These are phyloP conservation scores for Ethmia dodecea DNA, from an alignment of 2,888 invertebrate genomes.

Conservation along the genomic window DNA sequence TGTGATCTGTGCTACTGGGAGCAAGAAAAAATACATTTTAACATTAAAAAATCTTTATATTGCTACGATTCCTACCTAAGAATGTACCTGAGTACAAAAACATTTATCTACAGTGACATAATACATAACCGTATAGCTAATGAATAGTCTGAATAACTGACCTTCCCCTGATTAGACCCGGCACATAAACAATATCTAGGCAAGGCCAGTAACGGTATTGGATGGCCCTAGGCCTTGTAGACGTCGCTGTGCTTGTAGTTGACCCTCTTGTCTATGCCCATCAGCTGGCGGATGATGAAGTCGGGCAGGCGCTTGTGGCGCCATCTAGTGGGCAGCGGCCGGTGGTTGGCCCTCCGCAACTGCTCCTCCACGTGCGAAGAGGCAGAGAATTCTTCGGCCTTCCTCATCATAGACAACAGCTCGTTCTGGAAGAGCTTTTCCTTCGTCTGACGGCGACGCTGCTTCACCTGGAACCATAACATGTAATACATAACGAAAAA, in stretches of 20 bases:
- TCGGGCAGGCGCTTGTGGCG: conserved; percentile 81
- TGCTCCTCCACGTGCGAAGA: conserved; percentile 83
- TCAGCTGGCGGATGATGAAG: conserved; percentile 81
- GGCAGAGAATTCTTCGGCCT: conserved; percentile 87
- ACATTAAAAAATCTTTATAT: too few relatives aligned
- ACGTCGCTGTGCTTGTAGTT: conserved; percentile 68
- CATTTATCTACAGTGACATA: too few relatives aligned
- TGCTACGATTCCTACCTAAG: too few relatives aligned
- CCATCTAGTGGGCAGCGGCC: conserved; percentile 75
- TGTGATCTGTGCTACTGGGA: too few relatives aligned
- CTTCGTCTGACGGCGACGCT: conserved; percentile 83
- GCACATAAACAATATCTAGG: too few relatives aligned
- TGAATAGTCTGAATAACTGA: too few relatives aligned
- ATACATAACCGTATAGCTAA: too few relatives aligned
- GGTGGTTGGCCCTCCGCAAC: conserved; percentile 78
- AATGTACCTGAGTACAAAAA: too few relatives aligned
- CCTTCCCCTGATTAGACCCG: too few relatives aligned
- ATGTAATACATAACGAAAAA: not conserved
- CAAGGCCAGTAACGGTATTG: too few relatives aligned
- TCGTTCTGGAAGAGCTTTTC: conserved; percentile 88
- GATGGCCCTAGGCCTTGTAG: conserved; percentile 63
- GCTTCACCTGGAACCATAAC: conserved; percentile 69
- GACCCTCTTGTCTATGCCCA: conserved; percentile 78
- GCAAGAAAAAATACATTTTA: too few relatives aligned
- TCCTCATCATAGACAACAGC: conserved; percentile 81